These are phyloP conservation scores for Pungitius pungitius DNA, from an alignment of 2,113 vertebrate genomes.

Conservation along the genomic window DNA sequence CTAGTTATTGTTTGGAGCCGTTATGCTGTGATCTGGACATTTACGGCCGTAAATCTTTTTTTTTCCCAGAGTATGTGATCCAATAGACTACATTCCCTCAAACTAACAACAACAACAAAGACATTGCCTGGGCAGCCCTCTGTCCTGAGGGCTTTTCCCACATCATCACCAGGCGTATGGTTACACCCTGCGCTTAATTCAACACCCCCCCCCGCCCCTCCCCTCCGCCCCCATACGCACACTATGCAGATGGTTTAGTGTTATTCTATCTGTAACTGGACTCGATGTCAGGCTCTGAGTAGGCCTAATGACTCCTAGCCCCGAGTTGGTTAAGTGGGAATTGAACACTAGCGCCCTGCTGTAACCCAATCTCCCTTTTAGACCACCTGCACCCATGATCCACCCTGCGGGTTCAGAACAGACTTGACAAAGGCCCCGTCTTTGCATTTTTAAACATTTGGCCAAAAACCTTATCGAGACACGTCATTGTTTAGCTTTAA, in stretches of 20 bases:
- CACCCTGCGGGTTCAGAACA: conserved; percentile 36
- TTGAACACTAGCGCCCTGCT: conserved; percentile 50
- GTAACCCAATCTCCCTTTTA: conserved; percentile 68
- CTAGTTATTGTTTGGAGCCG: not conserved
- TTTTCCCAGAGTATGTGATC: not conserved
- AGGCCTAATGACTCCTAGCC: conserved; percentile 72
- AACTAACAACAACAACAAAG: conserved; percentile 26
- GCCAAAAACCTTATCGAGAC: not conserved
- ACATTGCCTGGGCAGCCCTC: not conserved
- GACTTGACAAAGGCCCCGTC: conserved; percentile 32
- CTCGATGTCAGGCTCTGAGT: conserved; percentile 60
- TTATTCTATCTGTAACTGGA: conserved; percentile 77
- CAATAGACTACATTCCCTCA: conserved; percentile 5
- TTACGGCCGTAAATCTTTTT: not conserved
- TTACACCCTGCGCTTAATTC: conserved; percentile 54
- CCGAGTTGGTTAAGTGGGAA: conserved; percentile 74
- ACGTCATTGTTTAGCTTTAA: conserved; percentile 2
- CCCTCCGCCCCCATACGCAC: conserved; percentile 11
- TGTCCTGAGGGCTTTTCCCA: conserved; percentile 58
- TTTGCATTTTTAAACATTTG: conserved; percentile 27
- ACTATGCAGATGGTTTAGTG: conserved; percentile 74
- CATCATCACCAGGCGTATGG: conserved; percentile 56
- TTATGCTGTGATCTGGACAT: not conserved
- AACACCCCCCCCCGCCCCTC: conserved; percentile 41
- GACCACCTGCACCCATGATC: conserved; percentile 68